A percentile compares a stretch with the other conserved stretches of the same genome.
Evolutionary conservation across 2,113 vertebrate species (phyloP).

Genomic region (Climacteris rufus): DNA sequence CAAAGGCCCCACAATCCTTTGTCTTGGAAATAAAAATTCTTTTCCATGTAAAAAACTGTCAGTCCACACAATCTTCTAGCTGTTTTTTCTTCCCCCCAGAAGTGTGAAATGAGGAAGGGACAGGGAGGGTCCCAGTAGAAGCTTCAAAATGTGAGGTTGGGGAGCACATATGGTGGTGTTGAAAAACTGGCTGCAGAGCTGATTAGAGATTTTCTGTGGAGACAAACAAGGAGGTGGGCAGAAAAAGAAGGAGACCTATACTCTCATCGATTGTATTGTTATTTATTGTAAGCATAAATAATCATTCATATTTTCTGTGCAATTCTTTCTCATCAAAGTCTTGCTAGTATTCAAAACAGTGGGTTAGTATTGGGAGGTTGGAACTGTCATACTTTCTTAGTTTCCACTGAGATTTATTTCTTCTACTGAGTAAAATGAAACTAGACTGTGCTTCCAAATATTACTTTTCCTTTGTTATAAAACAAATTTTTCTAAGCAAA

Average conservation of each 20-base stretch:
- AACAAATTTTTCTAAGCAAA: background rate
- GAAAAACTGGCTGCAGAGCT: background rate
- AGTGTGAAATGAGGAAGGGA: background rate
- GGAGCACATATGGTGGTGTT: fast-evolving
- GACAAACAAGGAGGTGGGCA: background rate
- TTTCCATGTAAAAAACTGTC: background rate
- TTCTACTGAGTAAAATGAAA: background rate
- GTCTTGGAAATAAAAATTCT: background rate
- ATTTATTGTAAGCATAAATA: background rate
- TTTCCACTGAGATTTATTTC: background rate
- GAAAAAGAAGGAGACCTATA: background rate
- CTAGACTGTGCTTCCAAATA: background rate
- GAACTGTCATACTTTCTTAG: background rate
- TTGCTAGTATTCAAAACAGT: background rate
- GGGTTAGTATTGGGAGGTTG: background rate
- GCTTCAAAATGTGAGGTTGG: background rate
- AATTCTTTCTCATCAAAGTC: background rate
- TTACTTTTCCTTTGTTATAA: background rate
- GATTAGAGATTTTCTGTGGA: background rate
- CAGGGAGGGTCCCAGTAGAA: background rate
- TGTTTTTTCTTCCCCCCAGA: background rate
- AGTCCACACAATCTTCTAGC: background rate
- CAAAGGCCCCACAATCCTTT: fast-evolving
- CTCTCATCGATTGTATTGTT: background rate
- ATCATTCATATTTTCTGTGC: background rate